Conservation (phyloP, 37 sponge, comb jelly and placozoan species). For the Diacarnus erythraeanus region DNA sequence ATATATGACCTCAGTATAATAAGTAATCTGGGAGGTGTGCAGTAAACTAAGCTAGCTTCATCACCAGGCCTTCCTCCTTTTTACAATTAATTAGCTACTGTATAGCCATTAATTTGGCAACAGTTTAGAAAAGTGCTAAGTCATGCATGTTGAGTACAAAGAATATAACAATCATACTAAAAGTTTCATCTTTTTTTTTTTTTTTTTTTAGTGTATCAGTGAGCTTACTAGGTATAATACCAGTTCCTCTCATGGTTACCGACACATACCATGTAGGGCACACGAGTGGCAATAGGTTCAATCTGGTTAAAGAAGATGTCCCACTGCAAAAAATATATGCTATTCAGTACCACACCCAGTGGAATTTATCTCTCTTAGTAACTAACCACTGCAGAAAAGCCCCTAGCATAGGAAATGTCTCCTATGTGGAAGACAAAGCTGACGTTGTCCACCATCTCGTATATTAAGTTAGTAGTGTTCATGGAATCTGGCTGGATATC, state of each 20-base stretch:
- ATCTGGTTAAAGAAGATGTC: constrained; percentile 77
- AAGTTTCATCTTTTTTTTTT: too few species aligned
- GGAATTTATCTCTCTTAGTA: background rate
- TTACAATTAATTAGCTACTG: too few species aligned
- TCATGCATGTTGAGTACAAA: too few species aligned
- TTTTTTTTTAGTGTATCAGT: too few species aligned
- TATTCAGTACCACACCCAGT: background rate
- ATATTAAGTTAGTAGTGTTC: constrained; percentile 49
- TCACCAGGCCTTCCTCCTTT: too few species aligned
- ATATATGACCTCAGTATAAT: too few species aligned
- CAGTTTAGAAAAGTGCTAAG: too few species aligned
- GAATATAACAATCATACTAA: too few species aligned
- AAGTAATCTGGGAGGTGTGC: too few species aligned
- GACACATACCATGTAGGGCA: constrained; percentile 82
- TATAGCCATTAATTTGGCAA: too few species aligned
- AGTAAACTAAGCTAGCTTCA: too few species aligned
- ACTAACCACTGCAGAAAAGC: constrained; percentile 50
- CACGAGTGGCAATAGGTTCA: constrained; percentile 48
- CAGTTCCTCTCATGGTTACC: constrained; percentile 83
- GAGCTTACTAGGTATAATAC: constrained; percentile 44
- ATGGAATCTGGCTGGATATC: constrained; percentile 45
- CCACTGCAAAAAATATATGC: constrained; percentile 58
- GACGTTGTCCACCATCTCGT: constrained; percentile 24
- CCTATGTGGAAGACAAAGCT: constrained; percentile 85
- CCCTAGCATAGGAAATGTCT: constrained; percentile 78